These are phyloP conservation scores for Athene cunicularia DNA, from an alignment of 2,113 vertebrate species.

Conservation along the genomic window DNA sequence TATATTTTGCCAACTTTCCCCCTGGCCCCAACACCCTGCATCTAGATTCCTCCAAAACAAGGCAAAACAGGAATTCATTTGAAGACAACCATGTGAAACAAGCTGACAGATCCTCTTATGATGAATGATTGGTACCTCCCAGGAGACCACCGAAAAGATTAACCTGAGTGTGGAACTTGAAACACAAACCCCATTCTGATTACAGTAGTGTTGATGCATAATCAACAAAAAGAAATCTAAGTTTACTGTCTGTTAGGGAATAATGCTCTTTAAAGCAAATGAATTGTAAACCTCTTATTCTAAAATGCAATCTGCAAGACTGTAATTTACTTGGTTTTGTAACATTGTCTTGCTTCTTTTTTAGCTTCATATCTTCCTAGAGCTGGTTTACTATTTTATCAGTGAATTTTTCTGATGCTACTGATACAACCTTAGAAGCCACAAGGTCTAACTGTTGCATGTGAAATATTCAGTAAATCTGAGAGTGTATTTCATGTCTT, in stretches of 20 bases:
- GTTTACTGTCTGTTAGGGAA: background rate
- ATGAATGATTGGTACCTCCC: background rate
- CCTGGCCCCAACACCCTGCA: background rate
- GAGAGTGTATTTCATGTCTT: background rate
- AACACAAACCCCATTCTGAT: background rate
- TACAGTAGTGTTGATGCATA: background rate
- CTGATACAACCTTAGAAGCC: background rate
- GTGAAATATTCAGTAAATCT: background rate
- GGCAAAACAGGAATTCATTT: slow-evolving; percentile 32
- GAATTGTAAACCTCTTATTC: background rate
- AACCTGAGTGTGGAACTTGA: background rate
- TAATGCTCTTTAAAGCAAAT: background rate
- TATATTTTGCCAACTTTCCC: background rate
- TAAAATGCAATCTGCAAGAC: background rate
- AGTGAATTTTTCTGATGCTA: background rate
- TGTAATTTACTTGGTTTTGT: background rate
- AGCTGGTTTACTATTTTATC: background rate
- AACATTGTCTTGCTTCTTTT: background rate
- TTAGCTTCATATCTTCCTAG: background rate
- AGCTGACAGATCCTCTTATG: background rate
- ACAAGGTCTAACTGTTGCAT: background rate
- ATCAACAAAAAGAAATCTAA: background rate
- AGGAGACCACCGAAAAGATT: background rate
- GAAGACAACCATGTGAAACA: slow-evolving; percentile 68
- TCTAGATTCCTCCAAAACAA: slow-evolving; percentile 26